Percentiles rank a stretch among this genome's conserved stretches.
phyloP scores from a whole-genome alignment of 2,888 invertebrate genomes.

The Eilema depressum region DNA sequence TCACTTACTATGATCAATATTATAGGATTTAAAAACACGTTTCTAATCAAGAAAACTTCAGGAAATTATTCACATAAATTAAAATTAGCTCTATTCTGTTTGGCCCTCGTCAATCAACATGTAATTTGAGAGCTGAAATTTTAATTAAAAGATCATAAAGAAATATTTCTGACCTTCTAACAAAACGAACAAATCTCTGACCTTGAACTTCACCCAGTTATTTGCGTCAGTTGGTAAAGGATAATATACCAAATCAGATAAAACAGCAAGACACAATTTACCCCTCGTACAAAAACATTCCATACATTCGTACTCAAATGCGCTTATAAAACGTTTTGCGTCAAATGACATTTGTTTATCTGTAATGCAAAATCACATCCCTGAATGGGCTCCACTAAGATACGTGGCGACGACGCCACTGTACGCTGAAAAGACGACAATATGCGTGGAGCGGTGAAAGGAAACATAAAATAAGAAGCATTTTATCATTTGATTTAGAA shows the following conservation, averaged over 20 bases:
- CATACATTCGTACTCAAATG: not conserved
- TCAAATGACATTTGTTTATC: slow-evolving; percentile 34
- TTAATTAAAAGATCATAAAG: not conserved
- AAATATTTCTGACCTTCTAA: not conserved
- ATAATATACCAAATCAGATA: not conserved
- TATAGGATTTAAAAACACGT: not conserved
- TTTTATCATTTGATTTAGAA: slow-evolving; percentile 87
- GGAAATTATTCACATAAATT: not conserved
- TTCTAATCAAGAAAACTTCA: too few species aligned
- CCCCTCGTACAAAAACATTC: not conserved
- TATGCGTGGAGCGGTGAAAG: slow-evolving; percentile 77
- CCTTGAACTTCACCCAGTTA: not conserved
- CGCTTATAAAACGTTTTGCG: slow-evolving; percentile 23
- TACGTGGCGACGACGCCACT: slow-evolving; percentile 56
- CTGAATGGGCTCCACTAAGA: slow-evolving; percentile 34
- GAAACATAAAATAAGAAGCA: slow-evolving; percentile 84
- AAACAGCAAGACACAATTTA: not conserved
- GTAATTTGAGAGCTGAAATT: not conserved
- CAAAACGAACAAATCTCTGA: not conserved
- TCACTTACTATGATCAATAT: too few species aligned
- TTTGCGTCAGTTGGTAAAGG: not conserved
- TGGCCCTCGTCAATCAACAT: not conserved
- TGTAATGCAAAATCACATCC: slow-evolving; percentile 40
- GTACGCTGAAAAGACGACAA: slow-evolving; percentile 68
- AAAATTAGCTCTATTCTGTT: not conserved